A percentile compares a stretch with the other conserved stretches of the same genome.
Conservation (phyloP, 1,140 invertebrate genomes). For the Acromyrmex heyeri region DNA sequence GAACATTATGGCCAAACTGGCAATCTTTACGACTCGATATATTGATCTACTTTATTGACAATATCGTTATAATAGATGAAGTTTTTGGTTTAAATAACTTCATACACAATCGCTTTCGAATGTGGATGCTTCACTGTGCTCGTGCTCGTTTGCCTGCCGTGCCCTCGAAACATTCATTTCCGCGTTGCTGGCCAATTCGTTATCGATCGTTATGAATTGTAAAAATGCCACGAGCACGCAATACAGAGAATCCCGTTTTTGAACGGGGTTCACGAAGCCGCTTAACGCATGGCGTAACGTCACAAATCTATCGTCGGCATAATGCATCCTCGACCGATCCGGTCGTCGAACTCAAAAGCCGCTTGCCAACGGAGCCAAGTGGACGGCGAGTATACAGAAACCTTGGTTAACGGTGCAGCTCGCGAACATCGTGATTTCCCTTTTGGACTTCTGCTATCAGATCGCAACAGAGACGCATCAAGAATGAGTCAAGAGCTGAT, state of each 20-base stretch:
- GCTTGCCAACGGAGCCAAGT: constrained; percentile 35
- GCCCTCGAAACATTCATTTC: constrained; percentile 58
- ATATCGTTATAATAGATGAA: neutral
- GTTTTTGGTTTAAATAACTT: constrained; percentile 2
- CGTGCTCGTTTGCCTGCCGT: constrained; percentile 22
- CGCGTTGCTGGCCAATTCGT: constrained; percentile 54
- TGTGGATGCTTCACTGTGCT: neutral
- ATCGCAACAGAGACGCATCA: constrained; percentile 38
- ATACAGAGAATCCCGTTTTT: constrained; percentile 53
- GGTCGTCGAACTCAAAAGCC: constrained; percentile 60
- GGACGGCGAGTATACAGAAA: constrained; percentile 45
- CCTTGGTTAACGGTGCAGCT: constrained; percentile 51
- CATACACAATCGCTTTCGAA: neutral
- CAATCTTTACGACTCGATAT: neutral
- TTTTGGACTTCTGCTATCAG: constrained; percentile 36
- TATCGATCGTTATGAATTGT: constrained; percentile 50
- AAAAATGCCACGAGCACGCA: constrained; percentile 40
- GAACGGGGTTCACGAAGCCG: constrained; percentile 30
- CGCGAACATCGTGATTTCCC: constrained; percentile 56
- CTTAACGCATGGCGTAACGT: constrained; percentile 36
- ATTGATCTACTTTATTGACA: neutral
- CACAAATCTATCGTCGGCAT: constrained; percentile 61
- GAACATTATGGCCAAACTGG: neutral
- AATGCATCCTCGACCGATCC: constrained; percentile 62
- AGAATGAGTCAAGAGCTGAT: constrained; percentile 27